Evolutionary conservation across 2,888 invertebrate genomes (phyloP), one percentile per base, ranked within the genome.

Genomic region (Byasa hedistus): DNA sequence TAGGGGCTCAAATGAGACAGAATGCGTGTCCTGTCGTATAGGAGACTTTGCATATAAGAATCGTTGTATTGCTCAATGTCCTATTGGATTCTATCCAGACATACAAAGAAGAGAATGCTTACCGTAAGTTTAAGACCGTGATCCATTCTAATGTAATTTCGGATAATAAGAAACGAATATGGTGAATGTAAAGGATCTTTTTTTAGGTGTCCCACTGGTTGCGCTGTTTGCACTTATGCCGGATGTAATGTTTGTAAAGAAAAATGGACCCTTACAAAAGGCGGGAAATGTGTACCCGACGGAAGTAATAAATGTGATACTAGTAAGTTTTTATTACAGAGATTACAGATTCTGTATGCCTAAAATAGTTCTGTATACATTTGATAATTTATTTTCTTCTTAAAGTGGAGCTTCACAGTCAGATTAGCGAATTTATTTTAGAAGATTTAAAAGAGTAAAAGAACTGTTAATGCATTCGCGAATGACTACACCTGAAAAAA

Each of bases 11-110:
- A 94, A 94, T 65, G 95, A 95, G 77, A 93, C 94, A 44, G 95
- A 95, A 75, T 97, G 97, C 89, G 95, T 97, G 74, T 94, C 95
- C 32, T 97, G 97, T 84, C 94, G 94, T 73, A 91, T 94, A 68
- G 95, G 95, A 71, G 93, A 94, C 73, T 96, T 94, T 82, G 94
- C 95, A 76, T 93, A 94, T 77, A 93, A 95, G 76, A 95, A 95
- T 74, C 93, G 93, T 74, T 97, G 97, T 83, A 89, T 94, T 67
- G 89, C 93, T 73, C 94, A 94, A 79, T 97, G 97, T 79, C 95
- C 96, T 19, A 90, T 93, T 68, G 95, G 95, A 69, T 95, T 93
- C 85, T 96, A 94, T 81, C 94, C 95, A 58, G 96, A 96, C 83
- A 93, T 94, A 75, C 95, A 95, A 81, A 94, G 95, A 72, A 93